Evolutionary conservation across 2,888 invertebrate genomes (phyloP), one percentile per base, ranked within the genome.

Genomic region (Axea sp.): DNA sequence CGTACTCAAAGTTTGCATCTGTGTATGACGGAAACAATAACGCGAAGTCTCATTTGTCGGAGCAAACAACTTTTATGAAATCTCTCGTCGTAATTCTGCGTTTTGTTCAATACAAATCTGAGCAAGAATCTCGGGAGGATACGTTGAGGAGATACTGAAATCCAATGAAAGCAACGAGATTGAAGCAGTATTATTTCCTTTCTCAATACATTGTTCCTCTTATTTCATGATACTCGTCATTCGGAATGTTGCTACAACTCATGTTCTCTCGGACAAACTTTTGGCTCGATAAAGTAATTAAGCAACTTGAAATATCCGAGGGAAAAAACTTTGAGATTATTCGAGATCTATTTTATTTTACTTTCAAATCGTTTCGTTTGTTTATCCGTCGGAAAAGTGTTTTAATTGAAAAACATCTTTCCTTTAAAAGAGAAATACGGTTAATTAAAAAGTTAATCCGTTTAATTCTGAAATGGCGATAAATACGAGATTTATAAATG

Each of bases 161-260:
- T 57, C 39, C 55, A 57, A 64, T 57, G 71, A 33, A 30, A 51
- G 35, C 64, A 22, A 51, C 26, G 57, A 47, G 51, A 64, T 72
- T 51, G 71, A 57, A 64, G 35, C 31, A 49, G 53, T 24, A 64
- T 72, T 64, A 64, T 72, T 72, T 64, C 51, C 69, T 62, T 45
- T 53, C 35, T 11, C 55, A 47, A 71, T 71, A 55, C 55, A 71
- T 62, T 55, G 47, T 7, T 26, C 37, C 62, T 71, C 41, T 47
- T 47, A 53, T 43, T 45, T 62, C 47, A 39, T 45, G 60, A 60
- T 37, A 31, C 37, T 60, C 60, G 39, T 55, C 62, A 62, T 60
- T 59, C 43, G 51, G 49, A 59, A 65, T 22, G 28, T 51, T 53
- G 41, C 45, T 30, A 15, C 43, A 51, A 60, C 59, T 59, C 41